Conservation (phyloP, 2,888 invertebrate species). For the Buathra laborator region DNA sequence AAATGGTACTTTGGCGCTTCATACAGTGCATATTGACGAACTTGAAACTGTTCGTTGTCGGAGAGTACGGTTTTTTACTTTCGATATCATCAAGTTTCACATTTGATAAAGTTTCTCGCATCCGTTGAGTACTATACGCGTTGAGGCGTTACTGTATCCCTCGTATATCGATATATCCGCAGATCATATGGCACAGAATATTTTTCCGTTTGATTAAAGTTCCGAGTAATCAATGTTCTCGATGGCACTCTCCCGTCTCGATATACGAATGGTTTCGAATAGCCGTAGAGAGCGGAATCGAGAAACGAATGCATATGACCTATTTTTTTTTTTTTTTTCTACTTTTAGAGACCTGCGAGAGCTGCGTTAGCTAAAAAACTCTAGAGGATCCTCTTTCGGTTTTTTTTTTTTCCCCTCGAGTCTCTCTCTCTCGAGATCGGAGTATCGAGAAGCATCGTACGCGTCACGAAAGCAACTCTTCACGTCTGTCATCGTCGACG, state of each 20-base stretch:
- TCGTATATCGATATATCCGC: not conserved
- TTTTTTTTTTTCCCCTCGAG: not conserved
- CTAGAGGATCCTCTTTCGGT: conserved; percentile 40
- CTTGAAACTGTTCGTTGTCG: not conserved
- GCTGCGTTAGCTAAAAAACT: conserved; percentile 33
- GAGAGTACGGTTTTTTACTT: conserved; percentile 5
- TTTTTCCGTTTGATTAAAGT: conserved; percentile 24
- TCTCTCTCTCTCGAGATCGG: conserved; percentile 30
- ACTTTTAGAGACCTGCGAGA: not conserved
- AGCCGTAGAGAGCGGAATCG: not conserved
- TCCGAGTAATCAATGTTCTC: conserved; percentile 38
- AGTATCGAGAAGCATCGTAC: conserved; percentile 39
- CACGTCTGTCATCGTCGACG: conserved; percentile 35
- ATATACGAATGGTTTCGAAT: conserved; percentile 9
- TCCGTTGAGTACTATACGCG: not conserved
- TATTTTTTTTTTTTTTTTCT: conserved; percentile 9
- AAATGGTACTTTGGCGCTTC: not conserved
- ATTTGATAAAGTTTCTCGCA: not conserved
- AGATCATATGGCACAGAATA: conserved; percentile 12
- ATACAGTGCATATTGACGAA: not conserved
- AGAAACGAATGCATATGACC: conserved; percentile 23
- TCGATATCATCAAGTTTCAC: conserved; percentile 28
- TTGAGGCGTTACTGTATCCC: not conserved
- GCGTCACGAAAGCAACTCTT: conserved; percentile 34
- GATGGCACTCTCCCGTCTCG: not conserved